phyloP scores from a whole-genome alignment of 2,888 invertebrate species.

The Eudasyphora cyanicolor region DNA sequence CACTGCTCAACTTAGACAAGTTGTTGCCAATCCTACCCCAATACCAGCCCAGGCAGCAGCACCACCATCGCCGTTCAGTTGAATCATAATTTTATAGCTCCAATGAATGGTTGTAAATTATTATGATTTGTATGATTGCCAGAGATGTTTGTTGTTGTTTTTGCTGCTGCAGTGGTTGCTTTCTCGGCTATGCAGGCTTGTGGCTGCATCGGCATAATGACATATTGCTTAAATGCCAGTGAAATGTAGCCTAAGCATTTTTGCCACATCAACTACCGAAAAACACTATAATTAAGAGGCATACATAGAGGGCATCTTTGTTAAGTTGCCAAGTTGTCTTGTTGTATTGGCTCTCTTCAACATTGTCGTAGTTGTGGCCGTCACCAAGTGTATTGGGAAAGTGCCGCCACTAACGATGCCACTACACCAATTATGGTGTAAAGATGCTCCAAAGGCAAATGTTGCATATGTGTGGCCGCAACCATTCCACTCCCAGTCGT shows the following conservation, averaged over 20 bases:
- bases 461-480: slow-evolving; percentile 3
- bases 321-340: neutral
- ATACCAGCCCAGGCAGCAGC: neutral
- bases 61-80: slow-evolving; percentile 3
- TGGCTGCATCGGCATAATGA: slow-evolving; percentile 76
- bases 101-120: slow-evolving; percentile 77
- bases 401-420: slow-evolving; percentile 17
- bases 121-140: slow-evolving; percentile 76
- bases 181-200: slow-evolving; percentile 36
- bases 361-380: neutral
- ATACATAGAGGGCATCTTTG: slow-evolving; percentile 74
- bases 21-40: neutral
- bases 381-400: slow-evolving; percentile 21
- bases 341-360: too few species aligned
- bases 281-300: slow-evolving; percentile 79
- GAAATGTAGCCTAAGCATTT: slow-evolving; percentile 68
- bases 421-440: too few species aligned
- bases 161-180: neutral
- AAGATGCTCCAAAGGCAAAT: too few species aligned
- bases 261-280: slow-evolving; percentile 54
- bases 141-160: neutral
- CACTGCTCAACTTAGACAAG: too few species aligned
- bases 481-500: neutral
- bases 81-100: slow-evolving; percentile 61
- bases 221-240: slow-evolving; percentile 73